A percentile compares a stretch with the other conserved stretches of the same genome.
phyloP scores from a whole-genome alignment of 2,113 vertebrate genomes.

The Eclectus roratus region DNA sequence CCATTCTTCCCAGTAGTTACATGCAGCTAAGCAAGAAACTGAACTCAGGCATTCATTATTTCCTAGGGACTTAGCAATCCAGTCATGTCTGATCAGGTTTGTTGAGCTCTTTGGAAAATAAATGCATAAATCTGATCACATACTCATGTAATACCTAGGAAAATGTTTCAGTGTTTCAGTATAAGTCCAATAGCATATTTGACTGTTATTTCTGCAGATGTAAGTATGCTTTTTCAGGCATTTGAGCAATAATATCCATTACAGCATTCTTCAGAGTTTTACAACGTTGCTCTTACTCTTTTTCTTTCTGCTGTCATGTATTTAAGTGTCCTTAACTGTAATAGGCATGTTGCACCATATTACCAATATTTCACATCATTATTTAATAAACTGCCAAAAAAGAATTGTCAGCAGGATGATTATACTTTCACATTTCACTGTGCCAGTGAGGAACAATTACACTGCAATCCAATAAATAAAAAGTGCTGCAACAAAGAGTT shows the following conservation, averaged over 20 bases:
- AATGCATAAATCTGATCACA: background rate
- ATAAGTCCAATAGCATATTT: background rate
- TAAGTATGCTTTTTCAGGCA: background rate
- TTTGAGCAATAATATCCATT: background rate
- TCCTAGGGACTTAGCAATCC: background rate
- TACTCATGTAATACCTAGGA: background rate
- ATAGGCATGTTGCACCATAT: background rate
- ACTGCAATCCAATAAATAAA: background rate
- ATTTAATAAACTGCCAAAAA: slow-evolving; percentile 4
- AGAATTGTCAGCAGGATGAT: background rate
- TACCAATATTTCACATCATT: background rate
- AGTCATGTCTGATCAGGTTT: background rate
- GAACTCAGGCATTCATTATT: background rate
- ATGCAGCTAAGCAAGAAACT: background rate
- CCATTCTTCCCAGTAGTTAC: background rate
- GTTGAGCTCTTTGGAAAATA: background rate
- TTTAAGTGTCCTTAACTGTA: background rate
- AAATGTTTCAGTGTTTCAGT: background rate
- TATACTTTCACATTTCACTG: background rate
- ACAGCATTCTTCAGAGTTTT: background rate
- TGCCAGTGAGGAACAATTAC: background rate
- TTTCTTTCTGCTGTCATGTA: background rate
- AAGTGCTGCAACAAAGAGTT: background rate
- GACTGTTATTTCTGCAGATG: background rate
- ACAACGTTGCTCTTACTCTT: background rate